Conservation (phyloP, 2,888 invertebrate genomes). For the Iphiclides podalirius region DNA sequence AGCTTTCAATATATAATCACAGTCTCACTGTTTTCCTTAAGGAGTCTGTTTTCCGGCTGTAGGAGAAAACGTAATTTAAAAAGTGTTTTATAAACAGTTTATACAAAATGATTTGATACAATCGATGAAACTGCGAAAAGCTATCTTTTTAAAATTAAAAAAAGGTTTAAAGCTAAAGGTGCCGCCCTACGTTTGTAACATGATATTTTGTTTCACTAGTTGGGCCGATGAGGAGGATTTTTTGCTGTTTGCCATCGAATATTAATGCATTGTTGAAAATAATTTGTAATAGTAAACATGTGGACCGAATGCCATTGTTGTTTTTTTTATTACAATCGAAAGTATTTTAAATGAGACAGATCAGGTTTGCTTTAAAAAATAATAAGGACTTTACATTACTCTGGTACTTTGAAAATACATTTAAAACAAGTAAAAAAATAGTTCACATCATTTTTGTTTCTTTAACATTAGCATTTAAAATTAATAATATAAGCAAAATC, state of each 20-base stretch:
- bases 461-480: too few relatives aligned
- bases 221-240: constrained; percentile 42
- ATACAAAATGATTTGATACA: background rate
- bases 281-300: constrained; percentile 77
- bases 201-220: constrained; percentile 56
- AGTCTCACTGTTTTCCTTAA: too few relatives aligned
- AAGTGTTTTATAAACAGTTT: background rate
- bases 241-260: constrained; percentile 50
- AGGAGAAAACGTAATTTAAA: too few relatives aligned
- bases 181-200: constrained; percentile 46
- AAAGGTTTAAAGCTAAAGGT: background rate
- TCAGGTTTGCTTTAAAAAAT: background rate
- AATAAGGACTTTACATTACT: too few relatives aligned
- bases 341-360: background rate
- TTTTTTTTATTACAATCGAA: constrained; percentile 35
- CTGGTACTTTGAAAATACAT: too few relatives aligned
- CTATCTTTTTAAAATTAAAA: background rate
- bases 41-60: too few relatives aligned
- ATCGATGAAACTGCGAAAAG: too few relatives aligned
- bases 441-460: too few relatives aligned
- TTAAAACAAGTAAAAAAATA: too few relatives aligned
- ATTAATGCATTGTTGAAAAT: constrained; percentile 55
- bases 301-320: constrained; percentile 44
- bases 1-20: too few relatives aligned
- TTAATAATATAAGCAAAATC: too few relatives aligned